A percentile compares a stretch with the other conserved stretches of the same genome.
Evolutionary conservation across 2,888 invertebrate species (phyloP).

Genomic region (Stenodema calcarata): DNA sequence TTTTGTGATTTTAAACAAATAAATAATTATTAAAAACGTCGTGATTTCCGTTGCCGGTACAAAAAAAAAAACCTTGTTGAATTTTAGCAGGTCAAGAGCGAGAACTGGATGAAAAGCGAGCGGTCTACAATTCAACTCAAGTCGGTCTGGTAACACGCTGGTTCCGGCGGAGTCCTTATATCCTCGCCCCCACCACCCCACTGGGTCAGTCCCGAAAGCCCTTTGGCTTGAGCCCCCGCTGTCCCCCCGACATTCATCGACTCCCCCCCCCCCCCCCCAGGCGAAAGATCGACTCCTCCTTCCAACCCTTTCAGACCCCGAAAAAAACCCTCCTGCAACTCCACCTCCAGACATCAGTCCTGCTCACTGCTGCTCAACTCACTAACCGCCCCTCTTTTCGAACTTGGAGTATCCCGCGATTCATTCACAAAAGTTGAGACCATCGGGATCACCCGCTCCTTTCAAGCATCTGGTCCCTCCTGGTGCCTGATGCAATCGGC

Average conservation of each 20-base stretch:
- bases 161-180: constrained; percentile 11
- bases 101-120: not conserved
- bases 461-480: not conserved
- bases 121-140: not conserved
- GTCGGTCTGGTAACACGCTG: constrained; percentile 7
- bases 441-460: constrained; percentile 4
- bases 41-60: too few relatives aligned
- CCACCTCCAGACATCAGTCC: not conserved
- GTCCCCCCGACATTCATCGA: not conserved
- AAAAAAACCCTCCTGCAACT: not conserved
- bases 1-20: too few relatives aligned
- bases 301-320: not conserved
- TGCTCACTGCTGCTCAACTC: not conserved
- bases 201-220: not conserved
- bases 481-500: not conserved
- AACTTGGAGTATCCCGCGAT: not conserved
- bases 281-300: too few relatives aligned
- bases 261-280: not conserved
- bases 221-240: not conserved
- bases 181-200: constrained; percentile 19
- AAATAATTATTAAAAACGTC: too few relatives aligned
- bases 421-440: not conserved
- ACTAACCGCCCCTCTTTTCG: not conserved
- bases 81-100: not conserved
- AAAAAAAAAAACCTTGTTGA: not conserved